Evolutionary conservation across 2,888 invertebrate genomes (phyloP), one percentile per base, ranked within the genome.

Genomic region (Acleris literana): DNA sequence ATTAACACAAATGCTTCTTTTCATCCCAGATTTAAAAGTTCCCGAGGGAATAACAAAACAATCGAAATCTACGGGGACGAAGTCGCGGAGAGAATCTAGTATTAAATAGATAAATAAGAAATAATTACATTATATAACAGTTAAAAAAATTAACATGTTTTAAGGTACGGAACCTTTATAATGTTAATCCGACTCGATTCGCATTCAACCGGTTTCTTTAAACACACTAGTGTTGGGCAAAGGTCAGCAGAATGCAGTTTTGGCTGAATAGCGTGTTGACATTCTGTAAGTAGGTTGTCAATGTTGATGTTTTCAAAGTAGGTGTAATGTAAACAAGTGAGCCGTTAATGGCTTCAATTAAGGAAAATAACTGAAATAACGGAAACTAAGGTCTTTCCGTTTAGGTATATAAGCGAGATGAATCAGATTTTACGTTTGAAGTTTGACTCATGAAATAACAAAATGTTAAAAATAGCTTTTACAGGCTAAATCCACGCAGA

Each of bases 401-500:
- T 3, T 39, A 39, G 39, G 39, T 39, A 39, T 39, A 17, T 39
- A 64, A 22, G 48, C 17, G 49, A 52, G 17, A 16, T 59, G 29
- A 55, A 64, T 56, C 43, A 51, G 9, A 55, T 17, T 17, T 13
- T 5, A 9, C 11, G 22, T 48, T 49, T 62, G 61, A 48, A 57
- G 46, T 48, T 66, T 62, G 62, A 62, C 46, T 57, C 66, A 57
- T 57, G 52, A 44, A 59, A 64, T 49, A 49, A 33, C 65, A 33
- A 51, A 57, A 52, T 61, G 52, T 5, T 76, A 65, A 79, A 83
- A 88, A 88, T 88, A 87, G 76, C 79, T 73, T 78, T 76, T 77
- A 73, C 75, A 75, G 74, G 72, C 74, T 75, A 73, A 78, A 76
- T 71, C 70, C 72, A 61, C 61, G 57, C 74, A 70, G 70, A 66